Percentiles rank a stretch among this genome's conserved stretches.
Conservation (phyloP, 2,888 invertebrate species). For the Geotrupes spiniger region DNA sequence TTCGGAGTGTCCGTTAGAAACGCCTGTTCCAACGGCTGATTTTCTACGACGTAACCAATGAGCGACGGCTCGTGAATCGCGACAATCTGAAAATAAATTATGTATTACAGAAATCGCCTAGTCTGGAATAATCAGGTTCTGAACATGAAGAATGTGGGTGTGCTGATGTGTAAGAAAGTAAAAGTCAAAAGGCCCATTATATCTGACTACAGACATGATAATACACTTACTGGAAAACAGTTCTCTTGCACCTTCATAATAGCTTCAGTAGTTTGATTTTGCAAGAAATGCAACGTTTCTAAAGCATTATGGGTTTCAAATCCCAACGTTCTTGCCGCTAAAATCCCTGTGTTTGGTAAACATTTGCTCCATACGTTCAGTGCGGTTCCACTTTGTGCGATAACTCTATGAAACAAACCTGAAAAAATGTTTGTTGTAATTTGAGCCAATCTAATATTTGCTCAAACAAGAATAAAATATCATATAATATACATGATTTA, state of each 20-base stretch:
- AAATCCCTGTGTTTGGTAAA: conserved; percentile 9
- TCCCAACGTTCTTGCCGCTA: conserved; percentile 7
- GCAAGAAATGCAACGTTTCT: conserved; percentile 12
- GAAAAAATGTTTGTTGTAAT: neutral
- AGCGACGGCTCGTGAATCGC: neutral
- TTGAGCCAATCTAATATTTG: too few relatives aligned
- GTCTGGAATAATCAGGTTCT: too few relatives aligned
- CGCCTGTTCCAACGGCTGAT: neutral
- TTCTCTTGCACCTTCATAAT: conserved; percentile 17
- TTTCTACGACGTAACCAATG: conserved; percentile 11
- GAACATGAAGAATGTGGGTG: too few relatives aligned
- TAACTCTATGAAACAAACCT: conserved; percentile 19
- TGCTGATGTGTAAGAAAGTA: too few relatives aligned
- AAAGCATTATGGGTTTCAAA: neutral
- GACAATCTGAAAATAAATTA: too few relatives aligned
- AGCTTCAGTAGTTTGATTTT: conserved; percentile 8
- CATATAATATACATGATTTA: too few relatives aligned
- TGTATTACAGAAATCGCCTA: too few relatives aligned
- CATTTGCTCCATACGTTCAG: conserved; percentile 11
- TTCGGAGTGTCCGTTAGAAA: conserved; percentile 10
- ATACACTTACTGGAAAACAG: conserved; percentile 5
- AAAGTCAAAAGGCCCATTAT: too few relatives aligned
- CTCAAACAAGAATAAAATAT: too few relatives aligned
- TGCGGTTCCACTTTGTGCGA: conserved; percentile 17
- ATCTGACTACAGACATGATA: neutral